Evolutionary conservation across 2,888 invertebrate genomes (phyloP).

Genomic region (Oxyteleia sp.): DNA sequence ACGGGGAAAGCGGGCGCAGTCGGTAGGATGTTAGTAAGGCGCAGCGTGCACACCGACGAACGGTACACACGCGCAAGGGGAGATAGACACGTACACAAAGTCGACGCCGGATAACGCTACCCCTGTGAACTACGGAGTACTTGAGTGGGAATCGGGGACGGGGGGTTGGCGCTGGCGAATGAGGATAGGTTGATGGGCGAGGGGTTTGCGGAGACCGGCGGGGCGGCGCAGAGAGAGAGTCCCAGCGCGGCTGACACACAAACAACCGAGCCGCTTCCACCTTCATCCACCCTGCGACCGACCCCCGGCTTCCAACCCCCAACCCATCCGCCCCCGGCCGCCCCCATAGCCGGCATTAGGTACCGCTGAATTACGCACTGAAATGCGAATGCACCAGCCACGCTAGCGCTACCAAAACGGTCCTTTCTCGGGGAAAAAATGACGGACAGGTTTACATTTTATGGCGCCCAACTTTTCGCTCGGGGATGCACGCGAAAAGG

Average conservation of each 20-base stretch:
- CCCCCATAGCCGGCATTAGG: slow-evolving; percentile 78
- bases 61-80: slow-evolving; percentile 64
- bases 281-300: slow-evolving; percentile 72
- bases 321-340: slow-evolving; percentile 64
- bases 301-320: slow-evolving; percentile 50
- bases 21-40: slow-evolving; percentile 82
- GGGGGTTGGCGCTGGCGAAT: slow-evolving; percentile 66
- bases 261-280: slow-evolving; percentile 83
- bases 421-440: slow-evolving; percentile 62
- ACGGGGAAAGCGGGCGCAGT: slow-evolving; percentile 76
- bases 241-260: slow-evolving; percentile 87
- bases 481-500: too few relatives aligned
- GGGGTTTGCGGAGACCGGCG: slow-evolving; percentile 25
- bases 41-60: slow-evolving; percentile 63
- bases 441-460: slow-evolving; percentile 65
- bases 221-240: slow-evolving; percentile 77
- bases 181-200: slow-evolving; percentile 46
- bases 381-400: slow-evolving; percentile 75
- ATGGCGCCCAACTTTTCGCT: slow-evolving; percentile 56
- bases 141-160: slow-evolving; percentile 80
- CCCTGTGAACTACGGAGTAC: slow-evolving; percentile 78
- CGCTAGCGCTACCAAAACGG: slow-evolving; percentile 53
- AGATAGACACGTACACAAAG: slow-evolving; percentile 75
- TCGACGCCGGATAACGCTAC: slow-evolving; percentile 75
- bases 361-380: slow-evolving; percentile 85